Evolutionary conservation across 2,113 vertebrate genomes (phyloP), one percentile per base, ranked within the genome.

Genomic region (Atrichornis clamosus): DNA sequence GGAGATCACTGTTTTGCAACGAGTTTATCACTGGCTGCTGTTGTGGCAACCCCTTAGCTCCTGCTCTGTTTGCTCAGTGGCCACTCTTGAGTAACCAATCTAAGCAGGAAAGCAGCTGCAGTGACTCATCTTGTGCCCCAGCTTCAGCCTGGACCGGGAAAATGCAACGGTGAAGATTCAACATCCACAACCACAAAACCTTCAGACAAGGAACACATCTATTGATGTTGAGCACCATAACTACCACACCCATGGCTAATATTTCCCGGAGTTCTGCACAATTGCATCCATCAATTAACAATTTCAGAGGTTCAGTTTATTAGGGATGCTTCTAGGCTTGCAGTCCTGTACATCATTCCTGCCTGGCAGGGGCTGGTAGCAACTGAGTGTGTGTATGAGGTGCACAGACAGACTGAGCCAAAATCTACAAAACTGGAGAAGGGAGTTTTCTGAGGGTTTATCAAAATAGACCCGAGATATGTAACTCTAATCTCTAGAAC

Each of bases 1-100:
- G 30, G 42, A 81, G 26, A 46, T 77, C 6, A 4, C 30, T 59
- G 32, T 21, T 44, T 46, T 1, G 0, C 35, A 69, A 30, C 0
- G 1, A 11, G 9, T 53, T 77, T 62, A 28, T 63, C 12, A 5
- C 23, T 2, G 1, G 13, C 64, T 84, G 72, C 41, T 87, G 30
- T 52, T 64, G 23, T 41, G 18, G 39, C 62, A 85, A 33, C 24
- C 11, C 15, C 20, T 73, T 14, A 77, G 33, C 33, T 89, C 46
- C 77, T 75, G 47, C 65, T 47, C 15, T 41, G 4, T 69, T 84
- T 79, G 72, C 23, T 63, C 24, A 27, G 13, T 12, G 30, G 74
- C 39, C 5, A 20, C 39, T 81, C 42, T 70, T 3, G 2, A 73
- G 50, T 65, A 90, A 94, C 22, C 23, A 1, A 28, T 15, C 24